Evolutionary conservation across 2,797 vertebrate genomes (phyloP).

Genomic region (Choloepus didactylus): DNA sequence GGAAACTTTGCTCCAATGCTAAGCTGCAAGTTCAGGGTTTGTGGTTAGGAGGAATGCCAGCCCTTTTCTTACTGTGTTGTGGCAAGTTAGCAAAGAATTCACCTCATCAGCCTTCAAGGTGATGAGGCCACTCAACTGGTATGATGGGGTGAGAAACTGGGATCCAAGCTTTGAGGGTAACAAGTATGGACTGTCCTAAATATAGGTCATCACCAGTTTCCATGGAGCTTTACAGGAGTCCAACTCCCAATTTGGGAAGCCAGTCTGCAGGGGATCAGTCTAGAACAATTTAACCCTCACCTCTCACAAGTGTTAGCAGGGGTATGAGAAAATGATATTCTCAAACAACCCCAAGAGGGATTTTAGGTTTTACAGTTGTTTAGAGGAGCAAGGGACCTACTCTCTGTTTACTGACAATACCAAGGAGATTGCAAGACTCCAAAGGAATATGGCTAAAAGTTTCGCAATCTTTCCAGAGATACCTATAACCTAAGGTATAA

Average conservation of each 20-base stretch:
- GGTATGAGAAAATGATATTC: not conserved
- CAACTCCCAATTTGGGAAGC: not conserved
- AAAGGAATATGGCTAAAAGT: not conserved
- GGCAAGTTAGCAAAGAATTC: not conserved
- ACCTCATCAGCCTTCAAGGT: not conserved
- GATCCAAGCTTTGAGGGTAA: not conserved
- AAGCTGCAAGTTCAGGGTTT: not conserved
- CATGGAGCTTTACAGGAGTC: not conserved
- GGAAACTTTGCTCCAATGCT: not conserved
- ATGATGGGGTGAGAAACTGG: not conserved
- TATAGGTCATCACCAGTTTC: not conserved
- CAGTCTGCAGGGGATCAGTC: not conserved
- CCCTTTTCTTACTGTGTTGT: not conserved
- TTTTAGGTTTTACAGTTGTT: conserved; percentile 42
- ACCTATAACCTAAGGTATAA: not conserved
- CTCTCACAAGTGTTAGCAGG: not conserved
- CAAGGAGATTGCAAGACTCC: not conserved
- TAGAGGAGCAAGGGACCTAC: not conserved
- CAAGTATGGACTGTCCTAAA: not conserved
- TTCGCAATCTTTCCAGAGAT: not conserved
- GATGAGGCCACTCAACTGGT: not conserved
- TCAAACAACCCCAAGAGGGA: not conserved
- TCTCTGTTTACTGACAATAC: not conserved
- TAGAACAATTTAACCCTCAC: not conserved
- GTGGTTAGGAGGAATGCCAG: not conserved